Evolutionary conservation across 2,888 invertebrate species (phyloP).

Genomic region (Tetropium fuscum): DNA sequence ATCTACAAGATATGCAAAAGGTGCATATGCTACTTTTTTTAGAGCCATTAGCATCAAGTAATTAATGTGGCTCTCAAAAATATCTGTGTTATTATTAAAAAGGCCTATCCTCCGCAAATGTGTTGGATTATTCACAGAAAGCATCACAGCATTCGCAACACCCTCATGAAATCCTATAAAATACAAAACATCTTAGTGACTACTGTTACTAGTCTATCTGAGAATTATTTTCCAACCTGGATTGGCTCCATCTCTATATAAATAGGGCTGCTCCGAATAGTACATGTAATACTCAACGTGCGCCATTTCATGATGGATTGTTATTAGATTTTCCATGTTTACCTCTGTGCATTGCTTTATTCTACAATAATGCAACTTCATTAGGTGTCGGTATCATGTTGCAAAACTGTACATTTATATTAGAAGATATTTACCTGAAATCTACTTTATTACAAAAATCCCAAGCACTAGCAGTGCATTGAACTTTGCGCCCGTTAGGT

Average conservation of each 20-base stretch:
- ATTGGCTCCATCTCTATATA: constrained; percentile 85
- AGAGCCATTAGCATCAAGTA: constrained; percentile 83
- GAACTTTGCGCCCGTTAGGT: constrained; percentile 77
- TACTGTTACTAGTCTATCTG: background rate
- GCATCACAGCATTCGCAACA: constrained; percentile 81
- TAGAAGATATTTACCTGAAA: too few relatives aligned
- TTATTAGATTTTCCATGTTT: constrained; percentile 80
- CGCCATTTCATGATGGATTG: constrained; percentile 87
- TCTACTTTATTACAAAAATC: constrained; percentile 88
- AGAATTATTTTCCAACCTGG: constrained; percentile 71
- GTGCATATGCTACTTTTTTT: constrained; percentile 82
- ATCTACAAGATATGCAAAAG: constrained; percentile 85
- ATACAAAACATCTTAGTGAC: constrained; percentile 44
- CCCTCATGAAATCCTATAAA: constrained; percentile 91
- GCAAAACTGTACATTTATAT: background rate
- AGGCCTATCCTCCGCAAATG: constrained; percentile 82
- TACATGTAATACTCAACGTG: constrained; percentile 86
- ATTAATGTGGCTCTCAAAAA: constrained; percentile 80
- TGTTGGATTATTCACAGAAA: constrained; percentile 82
- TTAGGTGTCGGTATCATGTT: too few relatives aligned
- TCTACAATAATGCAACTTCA: constrained; percentile 66
- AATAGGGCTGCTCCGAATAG: constrained; percentile 79
- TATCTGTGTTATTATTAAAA: constrained; percentile 74
- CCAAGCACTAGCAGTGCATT: constrained; percentile 85
- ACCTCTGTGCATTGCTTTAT: constrained; percentile 88